Conservation (phyloP, 2,888 invertebrate species). For the Sepioteuthis lessoniana region DNA sequence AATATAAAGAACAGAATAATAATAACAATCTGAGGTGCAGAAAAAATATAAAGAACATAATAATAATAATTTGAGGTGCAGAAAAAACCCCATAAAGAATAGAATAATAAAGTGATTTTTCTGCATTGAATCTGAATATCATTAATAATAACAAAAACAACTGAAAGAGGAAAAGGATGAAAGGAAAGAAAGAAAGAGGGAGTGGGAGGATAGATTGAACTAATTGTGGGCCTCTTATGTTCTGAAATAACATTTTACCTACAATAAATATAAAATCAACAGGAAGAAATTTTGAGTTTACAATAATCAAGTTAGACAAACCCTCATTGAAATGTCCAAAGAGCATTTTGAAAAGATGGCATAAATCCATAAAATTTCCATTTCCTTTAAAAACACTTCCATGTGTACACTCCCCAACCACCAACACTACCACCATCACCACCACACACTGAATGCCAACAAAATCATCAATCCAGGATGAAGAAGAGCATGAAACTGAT, state of each 20-base stretch:
- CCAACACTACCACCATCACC: not conserved
- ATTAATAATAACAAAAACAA: too few relatives aligned
- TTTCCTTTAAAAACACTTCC: not conserved
- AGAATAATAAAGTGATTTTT: too few relatives aligned
- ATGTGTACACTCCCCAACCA: not conserved
- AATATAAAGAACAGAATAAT: too few relatives aligned
- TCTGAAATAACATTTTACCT: not conserved
- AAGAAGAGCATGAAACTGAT: not conserved
- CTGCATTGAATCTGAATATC: too few relatives aligned
- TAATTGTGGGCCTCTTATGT: not conserved
- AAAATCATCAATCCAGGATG: not conserved
- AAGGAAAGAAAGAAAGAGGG: not conserved
- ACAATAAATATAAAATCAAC: not conserved
- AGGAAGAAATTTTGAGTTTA: not conserved
- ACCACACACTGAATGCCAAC: not conserved
- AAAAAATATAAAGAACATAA: too few relatives aligned
- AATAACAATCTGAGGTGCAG: too few relatives aligned
- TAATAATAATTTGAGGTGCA: too few relatives aligned
- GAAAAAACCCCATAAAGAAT: too few relatives aligned
- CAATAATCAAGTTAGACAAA: not conserved
- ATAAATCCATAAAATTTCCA: not conserved
- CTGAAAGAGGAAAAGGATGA: not conserved
- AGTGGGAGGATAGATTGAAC: too few relatives aligned
- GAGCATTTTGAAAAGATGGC: not conserved
- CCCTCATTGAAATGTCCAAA: not conserved